Base-by-base conservation (phyloP, 1,140 invertebrate genomes). In the Dendroctonus valens region DNA sequence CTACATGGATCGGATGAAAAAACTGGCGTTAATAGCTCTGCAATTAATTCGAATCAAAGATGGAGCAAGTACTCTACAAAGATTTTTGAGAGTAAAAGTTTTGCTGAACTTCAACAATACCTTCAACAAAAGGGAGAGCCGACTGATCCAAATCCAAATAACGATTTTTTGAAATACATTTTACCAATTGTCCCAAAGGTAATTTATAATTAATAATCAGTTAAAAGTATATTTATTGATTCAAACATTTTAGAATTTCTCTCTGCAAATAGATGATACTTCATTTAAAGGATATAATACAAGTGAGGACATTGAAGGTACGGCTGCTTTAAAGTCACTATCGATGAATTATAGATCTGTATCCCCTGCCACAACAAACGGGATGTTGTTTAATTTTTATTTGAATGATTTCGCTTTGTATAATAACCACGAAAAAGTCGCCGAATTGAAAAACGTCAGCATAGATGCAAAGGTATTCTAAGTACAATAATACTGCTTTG, bases 111-210 rank as follows among this genome's bases (percentile, higher is more conserved):
- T 37, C 58, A 67, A 26, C 26, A 26, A 26, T 54, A 9, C 64
- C 8, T 46, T 44, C 12, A 26, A 46, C 5, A 7, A 52, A 41
- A 14, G 52, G 8, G 8, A 41, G 46, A 53, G 8, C 7, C 52
- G 37, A 62, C 40, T 52, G 39, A 54, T 44, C 51, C 50, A 59
- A 38, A 50, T 51, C 41, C 57, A 5, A 41, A n/a, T 40, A 57
- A 39, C 41, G 69, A 57, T 65, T 82, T 68, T 82, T 86, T 70
- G 78, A 82, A 53, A 82, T 26, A 83, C 70, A 77, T 88, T 52
- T 81, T 86, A 14, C 76, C 76, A 15, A 85, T 91, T 70, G 86
- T 91, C 80, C 90, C 90, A 79, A 91, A 91, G 82, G 88, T 88
- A 79, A 42, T 7, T 38, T 59, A 42, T 4, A 7, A 7, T 65